A percentile compares a stretch with the other conserved stretches of the same genome.
Evolutionary conservation across 1,140 invertebrate genomes (phyloP).

Genomic region (Apis dorsata): DNA sequence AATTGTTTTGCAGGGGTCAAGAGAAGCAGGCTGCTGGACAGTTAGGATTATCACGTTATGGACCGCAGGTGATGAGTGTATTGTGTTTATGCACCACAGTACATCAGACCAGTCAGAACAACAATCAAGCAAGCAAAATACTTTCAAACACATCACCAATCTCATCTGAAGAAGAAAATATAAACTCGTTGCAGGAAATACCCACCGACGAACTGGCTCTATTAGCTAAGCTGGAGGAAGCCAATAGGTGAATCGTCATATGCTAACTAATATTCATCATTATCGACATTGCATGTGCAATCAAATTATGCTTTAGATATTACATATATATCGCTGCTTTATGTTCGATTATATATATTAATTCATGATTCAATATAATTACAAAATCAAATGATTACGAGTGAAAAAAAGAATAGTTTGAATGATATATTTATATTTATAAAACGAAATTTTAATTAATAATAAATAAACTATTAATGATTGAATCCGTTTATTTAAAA

Average conservation of each 20-base stretch:
- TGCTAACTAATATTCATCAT: not conserved
- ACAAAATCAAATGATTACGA: not conserved
- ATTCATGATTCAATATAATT: slow-evolving; percentile 3
- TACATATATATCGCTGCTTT: not conserved
- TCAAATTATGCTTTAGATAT: slow-evolving; percentile 23
- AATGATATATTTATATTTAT: not conserved
- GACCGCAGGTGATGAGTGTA: slow-evolving; percentile 66
- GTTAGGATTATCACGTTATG: slow-evolving; percentile 62
- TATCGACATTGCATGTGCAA: slow-evolving; percentile 24
- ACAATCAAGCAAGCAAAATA: slow-evolving; percentile 53
- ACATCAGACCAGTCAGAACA: slow-evolving; percentile 50
- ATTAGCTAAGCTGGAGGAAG: slow-evolving; percentile 95
- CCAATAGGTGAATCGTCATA: slow-evolving; percentile 85
- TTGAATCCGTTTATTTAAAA: not conserved
- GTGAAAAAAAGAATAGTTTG: not conserved
- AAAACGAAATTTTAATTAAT: too few relatives aligned
- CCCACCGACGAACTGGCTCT: slow-evolving; percentile 88
- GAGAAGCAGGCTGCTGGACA: slow-evolving; percentile 53
- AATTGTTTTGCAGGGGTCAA: slow-evolving; percentile 25
- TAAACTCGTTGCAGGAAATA: slow-evolving; percentile 66
- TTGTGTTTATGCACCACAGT: slow-evolving; percentile 64
- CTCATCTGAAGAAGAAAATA: slow-evolving; percentile 47
- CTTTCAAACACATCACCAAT: slow-evolving; percentile 43
- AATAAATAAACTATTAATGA: too few relatives aligned
- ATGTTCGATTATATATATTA: not conserved